Evolutionary conservation across 1,140 invertebrate genomes (phyloP), one percentile per base, ranked within the genome.

Genomic region (Rhynchophorus ferrugineus): DNA sequence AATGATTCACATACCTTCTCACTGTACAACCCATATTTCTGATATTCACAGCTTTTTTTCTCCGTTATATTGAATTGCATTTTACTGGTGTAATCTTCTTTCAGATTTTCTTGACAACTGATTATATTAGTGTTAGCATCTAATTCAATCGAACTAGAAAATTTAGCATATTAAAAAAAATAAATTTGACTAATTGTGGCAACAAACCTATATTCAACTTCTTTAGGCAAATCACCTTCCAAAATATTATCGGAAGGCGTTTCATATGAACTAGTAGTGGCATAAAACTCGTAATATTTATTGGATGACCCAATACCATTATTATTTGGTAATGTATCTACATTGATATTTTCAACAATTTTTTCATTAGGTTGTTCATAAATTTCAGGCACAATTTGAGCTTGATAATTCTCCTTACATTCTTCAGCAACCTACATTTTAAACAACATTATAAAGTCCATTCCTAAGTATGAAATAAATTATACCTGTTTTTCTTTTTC

Each of bases 1-100:
- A 67, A 65, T 20, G 48, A 62, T 22, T 68, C 66, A 50, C 68
- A 69, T 2, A 68, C 59, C 50, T 69, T 69, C 3, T 67, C 65
- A 14, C 64, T 57, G 48, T 63, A 68, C 13, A 59, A 54, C 5
- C 55, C 49, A 54, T 62, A 68, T 38, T 63, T 61, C 3, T 61
- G 58, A 33, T 59, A 64, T 14, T 65, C 63, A 35, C 54, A 60
- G 36, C 38, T 22, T 44, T 62, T 66, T 43, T 59, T 63, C 16
- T 63, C 63, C 6, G 56, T 48, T 14, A 63, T 34, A 37, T 63
- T 57, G 42, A 60, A 61, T 37, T 65, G 59, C 57, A 64, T 51
- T 49, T 58, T 61, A 47, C 55, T 43, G 17, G 49, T 33, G 39
- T 57, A 61, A 34, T 57, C 55, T 17, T 58, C 51, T 14, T n/a